Base-by-base conservation (phyloP, 2,797 vertebrate genomes). In the Platyrinchus mystaceus region DNA sequence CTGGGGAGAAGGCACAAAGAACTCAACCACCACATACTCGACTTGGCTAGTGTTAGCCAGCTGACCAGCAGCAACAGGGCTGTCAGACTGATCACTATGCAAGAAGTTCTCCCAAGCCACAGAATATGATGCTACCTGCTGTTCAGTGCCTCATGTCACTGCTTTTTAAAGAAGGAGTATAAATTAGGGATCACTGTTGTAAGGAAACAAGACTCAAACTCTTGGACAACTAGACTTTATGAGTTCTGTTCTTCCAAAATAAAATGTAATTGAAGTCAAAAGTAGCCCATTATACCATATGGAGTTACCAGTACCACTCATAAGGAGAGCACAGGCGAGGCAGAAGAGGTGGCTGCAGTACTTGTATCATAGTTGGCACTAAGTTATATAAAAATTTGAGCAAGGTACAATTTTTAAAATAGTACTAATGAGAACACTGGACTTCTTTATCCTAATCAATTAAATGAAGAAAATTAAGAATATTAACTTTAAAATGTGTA, bases 381-480 rank as follows among this genome's bases (percentile, higher is more conserved):
- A 43, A 47, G 20, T 34, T 0, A 66, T 27, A 52, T 58, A 46
- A 87, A 70, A 79, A 82, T 56, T 1, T 66, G 10, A 8, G 30
- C 37, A 85, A 74, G 21, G 21, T 30, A 81, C 22, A 32, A 32
- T 34, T 86, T 46, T 86, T 19, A 26, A 92, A 91, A 68, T 3
- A 74, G 30, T n/a, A 68, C 27, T 70, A 58, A 59, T 23, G 46
- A 62, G 49, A 86, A 76, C 62, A 75, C 1, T 58, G 41, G 53
- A 76, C 14, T 78, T 76, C 49, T 28, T 43, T 39, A 76, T 3
- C 43, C 14, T 36, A 49, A n/a, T 1, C 30, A 6, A 8, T 36
- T 43, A 89, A 75, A 91, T 16, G 9, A 80, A 77, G 15, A 55
- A 68, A 88, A 73, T 64, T 26, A 70, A n/a, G 17, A 90, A n/a